These are phyloP conservation scores for Brachionus rubens DNA, from an alignment of 1,140 invertebrate species.

Conservation along the genomic window DNA sequence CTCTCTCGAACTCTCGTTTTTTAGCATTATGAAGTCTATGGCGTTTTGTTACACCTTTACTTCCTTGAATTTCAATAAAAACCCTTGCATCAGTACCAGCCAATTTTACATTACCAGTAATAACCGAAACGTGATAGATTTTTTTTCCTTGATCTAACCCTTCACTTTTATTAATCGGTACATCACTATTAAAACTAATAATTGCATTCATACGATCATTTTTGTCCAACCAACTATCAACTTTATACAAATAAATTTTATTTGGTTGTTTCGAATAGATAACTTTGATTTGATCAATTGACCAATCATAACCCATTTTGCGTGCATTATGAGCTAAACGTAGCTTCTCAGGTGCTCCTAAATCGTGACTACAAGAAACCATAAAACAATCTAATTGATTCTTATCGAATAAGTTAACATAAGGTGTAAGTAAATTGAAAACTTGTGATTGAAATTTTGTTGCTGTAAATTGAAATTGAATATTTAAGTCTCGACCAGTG, in stretches of 20 bases:
- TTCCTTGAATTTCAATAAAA: constrained; percentile 54
- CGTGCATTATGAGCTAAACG: not conserved
- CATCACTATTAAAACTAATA: not conserved
- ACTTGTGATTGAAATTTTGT: constrained; percentile 14
- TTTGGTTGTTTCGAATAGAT: constrained; percentile 32
- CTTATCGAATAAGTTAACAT: constrained; percentile 37
- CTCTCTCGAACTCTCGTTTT: constrained; percentile 26
- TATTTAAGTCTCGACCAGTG: not conserved
- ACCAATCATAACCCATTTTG: constrained; percentile 23
- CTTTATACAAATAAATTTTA: constrained; percentile 13
- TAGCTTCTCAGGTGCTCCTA: constrained; percentile 26
- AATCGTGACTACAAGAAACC: not conserved
- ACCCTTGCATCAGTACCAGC: constrained; percentile 59
- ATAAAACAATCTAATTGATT: constrained; percentile 34
- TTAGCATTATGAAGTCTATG: constrained; percentile 47
- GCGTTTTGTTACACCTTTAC: constrained; percentile 57
- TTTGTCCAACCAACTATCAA: constrained; percentile 32
- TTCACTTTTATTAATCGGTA: not conserved
- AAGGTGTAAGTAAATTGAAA: constrained; percentile 35
- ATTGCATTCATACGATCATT: constrained; percentile 13
- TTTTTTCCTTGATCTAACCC: constrained; percentile 46
- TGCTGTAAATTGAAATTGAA: constrained; percentile 35
- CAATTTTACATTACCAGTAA: constrained; percentile 53
- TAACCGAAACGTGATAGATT: constrained; percentile 59
- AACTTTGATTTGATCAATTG: not conserved